Conservation (phyloP, 2,888 invertebrate species). For the Eubasilissa splendida region DNA sequence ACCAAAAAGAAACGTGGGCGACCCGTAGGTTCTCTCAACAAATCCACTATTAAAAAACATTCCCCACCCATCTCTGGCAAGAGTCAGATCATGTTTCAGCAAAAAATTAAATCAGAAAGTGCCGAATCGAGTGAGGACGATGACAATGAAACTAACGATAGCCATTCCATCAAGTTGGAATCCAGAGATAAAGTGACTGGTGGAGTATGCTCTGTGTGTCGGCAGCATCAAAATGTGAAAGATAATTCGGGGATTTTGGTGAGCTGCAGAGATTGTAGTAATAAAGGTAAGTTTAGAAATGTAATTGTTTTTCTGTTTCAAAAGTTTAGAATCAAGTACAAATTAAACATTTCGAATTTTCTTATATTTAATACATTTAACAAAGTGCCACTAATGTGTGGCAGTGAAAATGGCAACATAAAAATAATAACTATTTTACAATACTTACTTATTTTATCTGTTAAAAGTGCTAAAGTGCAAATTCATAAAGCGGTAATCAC, state of each 20-base stretch:
- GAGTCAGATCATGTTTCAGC: slow-evolving; percentile 37
- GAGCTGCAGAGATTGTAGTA: slow-evolving; percentile 81
- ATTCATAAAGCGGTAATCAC: no score
- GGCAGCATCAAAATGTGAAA: slow-evolving; percentile 73
- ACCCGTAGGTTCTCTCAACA: slow-evolving; percentile 76
- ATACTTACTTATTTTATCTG: no score
- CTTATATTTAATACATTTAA: no score
- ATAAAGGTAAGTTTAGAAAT: slow-evolving; percentile 71
- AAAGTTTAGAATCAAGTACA: no score
- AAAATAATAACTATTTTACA: no score
- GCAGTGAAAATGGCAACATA: no score
- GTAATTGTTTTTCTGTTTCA: no score
- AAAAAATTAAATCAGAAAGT: slow-evolving; percentile 64
- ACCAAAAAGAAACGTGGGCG: slow-evolving; percentile 80
- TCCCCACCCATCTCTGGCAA: slow-evolving; percentile 49
- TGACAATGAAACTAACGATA: slow-evolving; percentile 63
- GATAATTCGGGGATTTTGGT: slow-evolving; percentile 72
- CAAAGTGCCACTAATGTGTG: no score
- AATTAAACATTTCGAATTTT: no score
- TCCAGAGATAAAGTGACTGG: slow-evolving; percentile 66
- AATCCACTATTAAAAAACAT: slow-evolving; percentile 73
- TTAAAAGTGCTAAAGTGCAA: no score
- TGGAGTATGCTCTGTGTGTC: slow-evolving; percentile 77
- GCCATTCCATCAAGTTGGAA: slow-evolving; percentile 56
- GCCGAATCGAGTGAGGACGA: slow-evolving; percentile 69